Evolutionary conservation across 2,888 invertebrate genomes (phyloP).

Genomic region (Drosophila anomalipes): DNA sequence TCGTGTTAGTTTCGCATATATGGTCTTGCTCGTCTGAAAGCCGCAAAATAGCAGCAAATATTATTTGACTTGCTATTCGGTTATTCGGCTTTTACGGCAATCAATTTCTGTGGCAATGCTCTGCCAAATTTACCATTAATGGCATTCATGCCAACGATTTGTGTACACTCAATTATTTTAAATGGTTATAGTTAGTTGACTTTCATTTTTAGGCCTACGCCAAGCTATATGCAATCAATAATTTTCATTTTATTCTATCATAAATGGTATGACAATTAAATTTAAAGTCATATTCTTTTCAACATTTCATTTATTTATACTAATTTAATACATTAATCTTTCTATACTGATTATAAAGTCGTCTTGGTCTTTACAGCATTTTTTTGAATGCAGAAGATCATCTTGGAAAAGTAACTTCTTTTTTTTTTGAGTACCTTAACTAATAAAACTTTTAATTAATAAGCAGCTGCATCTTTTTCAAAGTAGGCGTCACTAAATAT

Average conservation of each 20-base stretch:
- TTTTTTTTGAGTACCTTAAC: conserved; percentile 3
- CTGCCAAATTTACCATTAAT: conserved; percentile 38
- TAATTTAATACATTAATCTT: background rate
- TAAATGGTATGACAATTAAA: background rate
- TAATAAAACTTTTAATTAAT: conserved; percentile 48
- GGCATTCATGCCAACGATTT: conserved; percentile 34
- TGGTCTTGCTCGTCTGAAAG: conserved; percentile 15
- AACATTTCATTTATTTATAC: background rate
- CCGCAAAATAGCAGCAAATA: conserved; percentile 55
- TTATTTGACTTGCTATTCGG: conserved; percentile 48
- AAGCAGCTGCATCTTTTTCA: conserved; percentile 18
- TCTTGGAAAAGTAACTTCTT: background rate
- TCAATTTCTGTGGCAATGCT: conserved; percentile 68
- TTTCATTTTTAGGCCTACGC: no score
- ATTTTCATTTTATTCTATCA: background rate
- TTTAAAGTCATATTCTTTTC: background rate
- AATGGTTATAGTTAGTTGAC: background rate
- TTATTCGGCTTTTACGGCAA: conserved; percentile 65
- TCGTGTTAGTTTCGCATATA: background rate
- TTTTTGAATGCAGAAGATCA: background rate
- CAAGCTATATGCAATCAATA: no score
- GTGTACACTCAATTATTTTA: conserved; percentile 54
- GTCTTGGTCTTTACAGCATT: background rate
- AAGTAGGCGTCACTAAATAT: conserved; percentile 5
- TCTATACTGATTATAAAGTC: background rate